Conservation (phyloP, 2,113 vertebrate species). For the Sinocyclocheilus anshuiensis region DNA sequence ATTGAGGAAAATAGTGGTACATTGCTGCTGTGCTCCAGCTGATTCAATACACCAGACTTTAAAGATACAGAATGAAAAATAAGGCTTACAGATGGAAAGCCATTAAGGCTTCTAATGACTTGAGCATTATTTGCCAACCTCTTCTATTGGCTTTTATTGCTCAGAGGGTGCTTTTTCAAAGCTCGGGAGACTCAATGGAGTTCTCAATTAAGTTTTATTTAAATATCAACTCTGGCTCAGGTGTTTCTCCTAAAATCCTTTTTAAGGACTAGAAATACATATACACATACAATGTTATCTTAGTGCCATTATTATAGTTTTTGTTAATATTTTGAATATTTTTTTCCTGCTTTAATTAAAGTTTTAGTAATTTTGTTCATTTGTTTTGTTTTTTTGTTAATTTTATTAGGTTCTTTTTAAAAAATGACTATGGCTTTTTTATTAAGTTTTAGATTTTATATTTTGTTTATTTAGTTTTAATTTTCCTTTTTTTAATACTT, state of each 20-base stretch:
- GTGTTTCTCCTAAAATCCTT: neutral
- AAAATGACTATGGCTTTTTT: too few species aligned
- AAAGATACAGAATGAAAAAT: conserved; percentile 14
- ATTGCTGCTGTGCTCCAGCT: neutral
- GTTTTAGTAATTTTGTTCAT: too few species aligned
- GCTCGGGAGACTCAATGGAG: neutral
- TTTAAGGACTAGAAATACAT: neutral
- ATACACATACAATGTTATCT: neutral
- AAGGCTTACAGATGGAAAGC: conserved; percentile 14
- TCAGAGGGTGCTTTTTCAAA: neutral
- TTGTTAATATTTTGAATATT: neutral
- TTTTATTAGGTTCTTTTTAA: too few species aligned
- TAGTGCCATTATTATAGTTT: neutral
- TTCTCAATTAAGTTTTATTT: neutral
- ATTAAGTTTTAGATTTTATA: too few species aligned
- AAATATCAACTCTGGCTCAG: neutral
- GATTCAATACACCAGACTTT: conserved; percentile 1
- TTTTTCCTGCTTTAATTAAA: neutral
- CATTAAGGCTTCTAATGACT: conserved; percentile 39
- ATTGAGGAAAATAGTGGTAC: conserved; percentile 16
- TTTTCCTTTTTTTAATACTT: too few species aligned
- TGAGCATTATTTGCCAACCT: neutral
- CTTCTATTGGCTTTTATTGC: conserved; percentile 9
- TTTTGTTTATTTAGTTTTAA: too few species aligned
- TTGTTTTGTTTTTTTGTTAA: too few species aligned